Evolutionary conservation across 2,888 invertebrate genomes (phyloP).

Genomic region (Malthinus seriepunctatus): DNA sequence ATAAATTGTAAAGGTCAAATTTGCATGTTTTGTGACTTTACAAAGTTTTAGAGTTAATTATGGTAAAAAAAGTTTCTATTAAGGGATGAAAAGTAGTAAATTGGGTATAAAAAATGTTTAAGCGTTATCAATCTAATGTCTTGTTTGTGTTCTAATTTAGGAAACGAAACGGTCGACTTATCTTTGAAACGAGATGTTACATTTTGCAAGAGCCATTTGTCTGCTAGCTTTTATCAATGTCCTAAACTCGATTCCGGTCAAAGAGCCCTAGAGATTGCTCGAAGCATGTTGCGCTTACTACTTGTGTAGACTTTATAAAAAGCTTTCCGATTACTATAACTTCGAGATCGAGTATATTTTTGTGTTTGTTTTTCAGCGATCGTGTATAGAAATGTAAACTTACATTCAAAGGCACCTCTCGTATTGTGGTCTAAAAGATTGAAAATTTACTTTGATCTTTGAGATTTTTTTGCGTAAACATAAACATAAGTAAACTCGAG

Average conservation of each 20-base stretch:
- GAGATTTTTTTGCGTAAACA: constrained; percentile 5
- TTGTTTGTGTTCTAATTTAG: constrained; percentile 35
- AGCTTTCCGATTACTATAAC: constrained; percentile 32
- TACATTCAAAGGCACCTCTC: constrained; percentile 34
- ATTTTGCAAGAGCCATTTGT: constrained; percentile 33
- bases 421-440: constrained; percentile 35
- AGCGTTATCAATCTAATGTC: constrained; percentile 35
- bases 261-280: constrained; percentile 21
- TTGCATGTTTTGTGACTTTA: no score
- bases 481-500: no score
- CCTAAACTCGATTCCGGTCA: constrained; percentile 23
- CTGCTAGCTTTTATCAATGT: constrained; percentile 26
- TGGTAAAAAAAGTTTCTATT: no score
- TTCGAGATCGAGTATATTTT: constrained; percentile 33
- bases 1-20: no score
- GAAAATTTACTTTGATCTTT: constrained; percentile 43
- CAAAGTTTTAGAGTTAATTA: no score
- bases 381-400: constrained; percentile 49
- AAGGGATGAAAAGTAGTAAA: no score
- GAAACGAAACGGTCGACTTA: constrained; percentile 32
- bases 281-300: constrained; percentile 11
- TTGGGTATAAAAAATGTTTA: no score
- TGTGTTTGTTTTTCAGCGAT: constrained; percentile 51
- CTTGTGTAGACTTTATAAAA: constrained; percentile 28
- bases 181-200: constrained; percentile 25